Conservation (phyloP, 1,140 invertebrate species). For the Neoseiulus cucumeris region DNA sequence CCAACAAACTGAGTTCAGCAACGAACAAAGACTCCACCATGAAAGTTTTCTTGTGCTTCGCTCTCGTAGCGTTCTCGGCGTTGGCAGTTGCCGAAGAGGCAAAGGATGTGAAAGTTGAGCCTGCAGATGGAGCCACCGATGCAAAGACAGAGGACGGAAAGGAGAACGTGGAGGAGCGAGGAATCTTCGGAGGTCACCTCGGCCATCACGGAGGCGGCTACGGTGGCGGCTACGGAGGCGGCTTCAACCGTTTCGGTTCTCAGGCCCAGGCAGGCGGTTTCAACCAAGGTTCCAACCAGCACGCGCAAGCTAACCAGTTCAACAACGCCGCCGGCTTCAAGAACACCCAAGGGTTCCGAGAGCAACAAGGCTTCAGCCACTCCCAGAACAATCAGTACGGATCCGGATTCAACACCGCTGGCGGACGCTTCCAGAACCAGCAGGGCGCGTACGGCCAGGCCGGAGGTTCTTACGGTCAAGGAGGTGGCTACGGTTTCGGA, state of each 20-base stretch:
- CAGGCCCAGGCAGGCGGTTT: neutral
- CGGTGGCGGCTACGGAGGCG: neutral
- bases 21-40: neutral
- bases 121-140: neutral
- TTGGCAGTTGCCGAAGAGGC: neutral
- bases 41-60: neutral
- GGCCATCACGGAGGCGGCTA: neutral
- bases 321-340: neutral
- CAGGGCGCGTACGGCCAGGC: neutral
- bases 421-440: neutral
- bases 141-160: neutral
- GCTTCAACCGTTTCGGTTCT: neutral
- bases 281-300: neutral
- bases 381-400: neutral
- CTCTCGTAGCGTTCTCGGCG: neutral
- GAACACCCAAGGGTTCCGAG: neutral
- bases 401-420: neutral
- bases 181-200: neutral
- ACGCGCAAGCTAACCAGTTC: neutral
- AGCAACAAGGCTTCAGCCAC: neutral
- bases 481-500: neutral
- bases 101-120: too few species aligned
- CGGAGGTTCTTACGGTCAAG: neutral
- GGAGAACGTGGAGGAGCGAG: neutral
- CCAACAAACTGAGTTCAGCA: neutral